Evolutionary conservation across 2,888 invertebrate genomes (phyloP).

Genomic region (Aporophyla nigra): DNA sequence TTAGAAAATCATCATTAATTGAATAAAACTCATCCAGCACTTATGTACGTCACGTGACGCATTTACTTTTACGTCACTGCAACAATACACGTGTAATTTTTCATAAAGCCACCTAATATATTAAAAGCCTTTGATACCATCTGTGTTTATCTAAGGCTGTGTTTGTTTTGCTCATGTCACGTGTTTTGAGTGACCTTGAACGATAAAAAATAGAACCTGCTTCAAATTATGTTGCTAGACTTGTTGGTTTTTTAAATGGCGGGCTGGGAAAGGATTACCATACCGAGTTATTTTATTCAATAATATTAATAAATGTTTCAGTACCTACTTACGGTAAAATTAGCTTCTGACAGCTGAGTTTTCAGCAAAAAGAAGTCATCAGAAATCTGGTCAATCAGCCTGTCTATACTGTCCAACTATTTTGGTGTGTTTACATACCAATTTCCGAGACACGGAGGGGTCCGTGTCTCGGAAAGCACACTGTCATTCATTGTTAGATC

Average conservation of each 20-base stretch:
- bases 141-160: slow-evolving; percentile 41
- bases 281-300: not conserved
- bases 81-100: not conserved
- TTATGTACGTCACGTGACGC: too few species aligned
- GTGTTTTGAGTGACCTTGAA: slow-evolving; percentile 38
- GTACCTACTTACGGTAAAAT: too few species aligned
- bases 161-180: slow-evolving; percentile 43
- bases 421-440: too few species aligned
- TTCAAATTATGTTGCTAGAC: not conserved
- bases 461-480: too few species aligned
- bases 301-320: not conserved
- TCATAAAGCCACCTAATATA: slow-evolving; percentile 27
- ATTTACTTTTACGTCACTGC: not conserved
- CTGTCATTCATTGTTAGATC: too few species aligned
- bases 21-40: too few species aligned
- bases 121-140: slow-evolving; percentile 39
- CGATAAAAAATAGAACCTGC: slow-evolving; percentile 44
- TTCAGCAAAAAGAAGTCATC: not conserved
- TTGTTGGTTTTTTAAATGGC: slow-evolving; percentile 9
- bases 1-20: too few species aligned
- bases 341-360: not conserved
- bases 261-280: not conserved
- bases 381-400: not conserved
- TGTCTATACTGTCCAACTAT: too few species aligned
- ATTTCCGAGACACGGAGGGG: too few species aligned